Evolutionary conservation across 2,797 vertebrate species (phyloP).

Genomic region (Amniataba percoides): DNA sequence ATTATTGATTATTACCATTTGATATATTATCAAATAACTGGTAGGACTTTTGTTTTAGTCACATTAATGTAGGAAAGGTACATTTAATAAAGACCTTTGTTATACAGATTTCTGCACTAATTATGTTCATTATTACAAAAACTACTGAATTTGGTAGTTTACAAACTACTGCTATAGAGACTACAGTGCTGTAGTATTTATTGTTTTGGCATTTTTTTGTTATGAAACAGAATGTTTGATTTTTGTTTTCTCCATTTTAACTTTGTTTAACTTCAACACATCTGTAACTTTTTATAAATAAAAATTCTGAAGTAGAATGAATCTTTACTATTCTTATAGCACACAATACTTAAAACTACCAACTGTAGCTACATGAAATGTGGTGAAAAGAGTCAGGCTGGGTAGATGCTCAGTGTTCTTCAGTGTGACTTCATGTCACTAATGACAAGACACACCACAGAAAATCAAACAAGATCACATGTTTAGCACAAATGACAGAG

Average conservation of each 20-base stretch:
- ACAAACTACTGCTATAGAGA: slow-evolving; percentile 14
- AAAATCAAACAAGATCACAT: neutral
- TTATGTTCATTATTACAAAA: slow-evolving; percentile 25
- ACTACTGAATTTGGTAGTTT: slow-evolving; percentile 24
- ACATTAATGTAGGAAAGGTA: neutral
- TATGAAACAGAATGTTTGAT: slow-evolving; percentile 8
- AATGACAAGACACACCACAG: neutral
- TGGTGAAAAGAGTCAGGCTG: too few species aligned
- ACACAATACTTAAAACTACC: neutral
- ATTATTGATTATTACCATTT: slow-evolving; percentile 26
- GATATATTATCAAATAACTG: slow-evolving; percentile 26
- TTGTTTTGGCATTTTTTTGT: slow-evolving; percentile 19
- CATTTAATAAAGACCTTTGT: slow-evolving; percentile 10
- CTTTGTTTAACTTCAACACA: slow-evolving; percentile 13
- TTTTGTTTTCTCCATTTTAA: slow-evolving; percentile 6
- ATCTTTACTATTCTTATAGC: slow-evolving; percentile 5
- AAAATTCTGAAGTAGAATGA: slow-evolving; percentile 5
- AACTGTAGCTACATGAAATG: too few species aligned
- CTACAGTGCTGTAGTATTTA: neutral
- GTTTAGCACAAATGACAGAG: neutral
- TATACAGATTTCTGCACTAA: slow-evolving; percentile 48
- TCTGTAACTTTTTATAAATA: slow-evolving; percentile 37
- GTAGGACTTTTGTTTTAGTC: neutral
- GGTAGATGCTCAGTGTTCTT: neutral
- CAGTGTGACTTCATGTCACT: neutral